Evolutionary conservation across 2,888 invertebrate species (phyloP), one percentile per base, ranked within the genome.

Genomic region (Drosophila mimetica): DNA sequence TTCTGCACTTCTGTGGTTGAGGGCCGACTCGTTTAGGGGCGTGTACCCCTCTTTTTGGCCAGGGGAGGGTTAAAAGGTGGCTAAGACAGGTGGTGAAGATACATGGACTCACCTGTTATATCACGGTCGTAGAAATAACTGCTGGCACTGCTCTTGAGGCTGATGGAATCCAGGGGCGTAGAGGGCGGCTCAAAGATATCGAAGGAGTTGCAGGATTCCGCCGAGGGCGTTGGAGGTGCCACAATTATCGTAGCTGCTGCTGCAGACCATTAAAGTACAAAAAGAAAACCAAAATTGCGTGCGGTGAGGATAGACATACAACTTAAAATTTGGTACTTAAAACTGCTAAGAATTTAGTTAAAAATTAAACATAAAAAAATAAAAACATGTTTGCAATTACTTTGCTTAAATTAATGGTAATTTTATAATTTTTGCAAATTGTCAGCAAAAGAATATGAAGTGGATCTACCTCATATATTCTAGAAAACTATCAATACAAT

Each of bases 121-220:
- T 88, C 84, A 52, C 73, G 86, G 83, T 83, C 82, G 39, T 83
- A 44, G 25, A 87, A 66, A 30, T 86, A 86, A 30, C 44, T 83
- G 71, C 83, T 88, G 69, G 76, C 88, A 60, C 81, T 88, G 74
- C 88, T 83, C 47, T 83, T 83, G 20, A 86, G 77, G 81, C 83
- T 83, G 54, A 83, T 77, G 71, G 70, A 70, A 32, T 88, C 88
- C 74, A 84, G 58, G 42, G 83, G 88, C 36, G 72, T 88, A 13
- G 74, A 25, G 11, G 71, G 28, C 11, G 83, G 83, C 47, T 84
- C 86, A 13, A 84, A 88, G 2, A 83, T 86, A 36, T 83, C 76
- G 52, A 69, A 83, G 11, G 83, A 86, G 71, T 79, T 83, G 25
- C 75, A 77, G 52, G 86, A 79, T 16, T 54, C 66, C 0, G 77